Conservation (phyloP, 2,113 vertebrate species). For the Romanogobio albipinnatus region DNA sequence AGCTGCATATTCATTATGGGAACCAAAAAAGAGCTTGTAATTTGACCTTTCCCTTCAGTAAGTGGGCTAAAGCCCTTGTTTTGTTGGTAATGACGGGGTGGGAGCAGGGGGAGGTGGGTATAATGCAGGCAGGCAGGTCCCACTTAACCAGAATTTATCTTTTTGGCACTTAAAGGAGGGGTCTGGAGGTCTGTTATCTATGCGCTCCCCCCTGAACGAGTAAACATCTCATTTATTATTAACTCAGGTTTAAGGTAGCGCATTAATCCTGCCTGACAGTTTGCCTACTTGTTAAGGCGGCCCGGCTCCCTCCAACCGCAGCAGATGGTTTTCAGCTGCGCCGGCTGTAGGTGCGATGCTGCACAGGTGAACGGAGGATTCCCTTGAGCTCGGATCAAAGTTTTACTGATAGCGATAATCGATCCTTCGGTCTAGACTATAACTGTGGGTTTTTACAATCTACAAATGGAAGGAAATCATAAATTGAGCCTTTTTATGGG, state of each 20-base stretch:
- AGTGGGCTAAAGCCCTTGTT: conserved; percentile 76
- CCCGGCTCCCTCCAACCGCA: conserved; percentile 70
- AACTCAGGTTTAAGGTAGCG: conserved; percentile 85
- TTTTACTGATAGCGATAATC: background rate
- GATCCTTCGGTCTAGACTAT: background rate
- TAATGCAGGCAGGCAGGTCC: conserved; percentile 77
- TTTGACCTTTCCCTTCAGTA: conserved; percentile 75
- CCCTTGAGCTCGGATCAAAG: conserved; percentile 22
- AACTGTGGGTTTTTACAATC: background rate
- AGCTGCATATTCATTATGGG: conserved; percentile 54
- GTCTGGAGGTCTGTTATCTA: conserved; percentile 80
- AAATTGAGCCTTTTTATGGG: background rate
- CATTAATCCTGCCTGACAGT: conserved; percentile 85
- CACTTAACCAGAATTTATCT: conserved; percentile 86
- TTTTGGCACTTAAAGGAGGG: conserved; percentile 82
- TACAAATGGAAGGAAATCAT: background rate
- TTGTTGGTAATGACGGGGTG: conserved; percentile 77
- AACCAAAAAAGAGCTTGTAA: conserved; percentile 57
- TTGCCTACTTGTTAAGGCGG: conserved; percentile 83
- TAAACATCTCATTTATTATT: conserved; percentile 88
- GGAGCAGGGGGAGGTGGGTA: conserved; percentile 73
- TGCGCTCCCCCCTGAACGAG: conserved; percentile 82
- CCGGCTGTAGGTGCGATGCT: conserved; percentile 47
- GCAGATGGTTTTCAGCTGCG: conserved; percentile 78
- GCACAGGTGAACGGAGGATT: conserved; percentile 26